Evolutionary conservation across 2,113 vertebrate genomes (phyloP).

Genomic region (Oreotragus oreotragus): DNA sequence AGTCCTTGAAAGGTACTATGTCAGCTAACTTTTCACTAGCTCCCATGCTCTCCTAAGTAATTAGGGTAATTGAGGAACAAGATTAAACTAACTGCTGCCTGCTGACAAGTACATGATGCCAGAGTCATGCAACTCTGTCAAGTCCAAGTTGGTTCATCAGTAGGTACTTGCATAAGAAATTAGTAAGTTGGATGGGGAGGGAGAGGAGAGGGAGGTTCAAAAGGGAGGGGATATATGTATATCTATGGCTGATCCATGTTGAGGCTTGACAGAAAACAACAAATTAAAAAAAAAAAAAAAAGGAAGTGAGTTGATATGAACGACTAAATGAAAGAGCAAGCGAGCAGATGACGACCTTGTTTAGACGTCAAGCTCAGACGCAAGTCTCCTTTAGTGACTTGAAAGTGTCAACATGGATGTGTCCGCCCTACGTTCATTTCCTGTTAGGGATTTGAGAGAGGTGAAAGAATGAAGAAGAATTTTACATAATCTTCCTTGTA

Average conservation of each 20-base stretch:
- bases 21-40: neutral
- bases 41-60: neutral
- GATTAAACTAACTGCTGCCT: neutral
- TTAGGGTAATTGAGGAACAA: neutral
- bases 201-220: neutral
- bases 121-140: neutral
- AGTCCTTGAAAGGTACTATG: neutral
- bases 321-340: neutral
- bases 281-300: neutral
- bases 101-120: neutral
- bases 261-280: neutral
- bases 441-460: neutral
- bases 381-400: neutral
- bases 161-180: neutral
- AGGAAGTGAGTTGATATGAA: neutral
- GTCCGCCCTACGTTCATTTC: neutral
- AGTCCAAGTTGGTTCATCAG: neutral
- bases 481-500: neutral
- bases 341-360: neutral
- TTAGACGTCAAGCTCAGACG: neutral
- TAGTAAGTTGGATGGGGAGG: neutral
- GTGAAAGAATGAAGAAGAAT: neutral
- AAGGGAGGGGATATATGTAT: neutral
- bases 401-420: neutral
- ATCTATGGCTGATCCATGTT: neutral